Base-by-base conservation (phyloP, 2,797 vertebrate species). In the Phalanger gymnotis region DNA sequence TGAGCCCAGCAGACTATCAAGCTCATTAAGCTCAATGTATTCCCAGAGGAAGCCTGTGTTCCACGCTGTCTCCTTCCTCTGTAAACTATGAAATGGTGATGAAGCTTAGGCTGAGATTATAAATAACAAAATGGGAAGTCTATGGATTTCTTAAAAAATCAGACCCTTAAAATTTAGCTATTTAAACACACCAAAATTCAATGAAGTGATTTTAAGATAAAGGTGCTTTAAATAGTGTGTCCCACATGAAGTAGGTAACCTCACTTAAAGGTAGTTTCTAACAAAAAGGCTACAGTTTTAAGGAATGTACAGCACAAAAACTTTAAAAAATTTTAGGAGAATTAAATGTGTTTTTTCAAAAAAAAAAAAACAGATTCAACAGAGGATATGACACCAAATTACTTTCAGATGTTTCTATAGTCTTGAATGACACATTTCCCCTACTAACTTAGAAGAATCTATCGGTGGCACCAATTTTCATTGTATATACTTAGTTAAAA, bases 1-100 rank as follows among this genome's bases (percentile, higher is more conserved):
- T 99, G 99, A 99, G 99, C 99, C 99, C 99, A 99, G 99, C 99
- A 99, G 99, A 99, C 99, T 99, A 99, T 99, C 99, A 99, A 99
- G 99, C 99, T 99, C 99, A 99, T 99, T 99, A 99, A 99, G 99
- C 99, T 98, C 99, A 98, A 98, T 98, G 98, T 98, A 99, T 99
- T 99, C 99, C 99, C 99, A 99, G 98, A 99, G 99, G 99, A 99
- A 99, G 99, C 98, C 99, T 98, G 98, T 98, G 98, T 99, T 99
- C 98, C 98, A 98, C 98, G 97, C 98, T 98, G 98, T 96, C 98
- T 98, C 98, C 97, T 98, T 98, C 98, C 98, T 98, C 97, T 97
- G 97, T 98, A 98, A 98, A 99, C 97, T 97, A 98, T 97, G 97
- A 98, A 98, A 99, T 97, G 97, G 97, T 98, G 98, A 98, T 98